Conservation (phyloP, 2,113 vertebrate genomes). For the Lutjanus erythropterus region DNA sequence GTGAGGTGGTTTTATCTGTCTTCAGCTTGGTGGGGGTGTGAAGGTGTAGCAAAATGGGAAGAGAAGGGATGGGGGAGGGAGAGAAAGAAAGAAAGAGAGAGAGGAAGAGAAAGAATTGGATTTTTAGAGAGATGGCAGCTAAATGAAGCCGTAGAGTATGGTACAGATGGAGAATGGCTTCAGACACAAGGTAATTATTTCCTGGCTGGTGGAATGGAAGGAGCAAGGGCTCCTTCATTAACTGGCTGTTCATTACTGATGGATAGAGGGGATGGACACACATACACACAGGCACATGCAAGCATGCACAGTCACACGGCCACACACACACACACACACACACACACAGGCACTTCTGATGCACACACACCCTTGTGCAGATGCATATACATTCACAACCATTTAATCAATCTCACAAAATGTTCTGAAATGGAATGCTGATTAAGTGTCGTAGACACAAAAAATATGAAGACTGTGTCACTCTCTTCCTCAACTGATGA, state of each 20-base stretch:
- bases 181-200: constrained; percentile 81
- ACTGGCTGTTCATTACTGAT: constrained; percentile 81
- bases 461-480: constrained; percentile 20
- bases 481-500: constrained; percentile 14
- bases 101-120: constrained; percentile 46
- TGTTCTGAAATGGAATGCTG: constrained; percentile 38
- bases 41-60: constrained; percentile 43
- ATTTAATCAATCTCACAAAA: constrained; percentile 27
- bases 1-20: constrained; percentile 33
- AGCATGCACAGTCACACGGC: background rate
- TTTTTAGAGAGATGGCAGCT: constrained; percentile 64
- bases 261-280: constrained; percentile 62
- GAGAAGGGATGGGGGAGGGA: constrained; percentile 1
- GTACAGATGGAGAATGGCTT: constrained; percentile 76
- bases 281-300: constrained; percentile 24
- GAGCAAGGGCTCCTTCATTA: constrained; percentile 76
- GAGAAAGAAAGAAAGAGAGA: constrained; percentile 22
- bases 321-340: constrained; percentile 6
- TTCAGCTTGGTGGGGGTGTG: constrained; percentile 17
- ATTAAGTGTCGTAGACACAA: constrained; percentile 30
- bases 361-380: constrained; percentile 17
- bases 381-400: constrained; percentile 23
- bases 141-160: constrained; percentile 70
- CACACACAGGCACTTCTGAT: background rate
- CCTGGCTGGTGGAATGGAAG: constrained; percentile 74